Evolutionary conservation across 2,888 invertebrate genomes (phyloP).

Genomic region (Eupithecia tripunctaria): DNA sequence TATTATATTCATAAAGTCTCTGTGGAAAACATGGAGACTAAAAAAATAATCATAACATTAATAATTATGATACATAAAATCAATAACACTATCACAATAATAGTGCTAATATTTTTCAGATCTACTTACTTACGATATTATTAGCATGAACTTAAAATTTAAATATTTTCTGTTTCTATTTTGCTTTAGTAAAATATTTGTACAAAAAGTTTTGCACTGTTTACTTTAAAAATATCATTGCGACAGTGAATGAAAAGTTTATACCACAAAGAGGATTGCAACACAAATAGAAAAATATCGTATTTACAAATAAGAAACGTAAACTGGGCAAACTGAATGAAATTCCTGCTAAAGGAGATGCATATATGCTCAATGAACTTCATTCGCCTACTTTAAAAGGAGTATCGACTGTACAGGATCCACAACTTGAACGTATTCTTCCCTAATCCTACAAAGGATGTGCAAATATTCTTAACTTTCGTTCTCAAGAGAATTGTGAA

Average conservation of each 20-base stretch:
- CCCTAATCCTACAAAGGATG: neutral
- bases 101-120: no score
- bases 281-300: conserved; percentile 5
- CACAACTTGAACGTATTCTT: neutral
- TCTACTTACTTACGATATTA: no score
- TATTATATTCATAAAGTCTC: neutral
- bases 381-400: neutral
- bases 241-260: neutral
- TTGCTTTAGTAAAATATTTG: neutral
- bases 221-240: neutral
- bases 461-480: neutral
- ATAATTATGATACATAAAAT: no score
- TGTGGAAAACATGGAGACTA: no score
- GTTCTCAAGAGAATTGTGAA: neutral
- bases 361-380: neutral
- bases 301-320: neutral
- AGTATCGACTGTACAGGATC: neutral
- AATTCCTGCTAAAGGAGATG: neutral
- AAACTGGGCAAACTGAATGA: neutral
- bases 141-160: no score
- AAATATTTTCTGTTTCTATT: neutral
- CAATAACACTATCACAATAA: no score
- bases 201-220: neutral
- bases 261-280: neutral
- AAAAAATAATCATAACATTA: no score